Evolutionary conservation across 2,113 vertebrate species (phyloP), one percentile per base, ranked within the genome.

Genomic region (Zosterops japonicus): DNA sequence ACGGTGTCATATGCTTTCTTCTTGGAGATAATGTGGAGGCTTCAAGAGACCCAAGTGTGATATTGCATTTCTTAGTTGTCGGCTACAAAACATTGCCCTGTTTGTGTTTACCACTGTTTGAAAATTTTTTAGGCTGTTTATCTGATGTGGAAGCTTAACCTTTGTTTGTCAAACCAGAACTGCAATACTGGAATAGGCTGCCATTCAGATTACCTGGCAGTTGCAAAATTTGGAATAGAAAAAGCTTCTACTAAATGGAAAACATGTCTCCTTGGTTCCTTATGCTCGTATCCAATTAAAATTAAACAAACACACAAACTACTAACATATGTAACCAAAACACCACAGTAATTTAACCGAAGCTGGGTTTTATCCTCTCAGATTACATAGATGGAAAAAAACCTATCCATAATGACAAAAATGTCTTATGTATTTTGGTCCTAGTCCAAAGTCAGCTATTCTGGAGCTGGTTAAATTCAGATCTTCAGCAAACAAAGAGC

Each of bases 261-360:
- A 81, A 80, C 12, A 35, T 27, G 17, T 11, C 76, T 89, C 11
- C 19, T 42, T 78, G 6, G 11, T 89, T 90, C 10, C 24, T 52
- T 87, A 17, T 67, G 46, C 74, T 83, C 11, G 4, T 77, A 50
- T 35, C 16, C 29, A 92, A 71, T 83, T 83, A 89, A 92, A 92
- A 88, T 88, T 87, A 89, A 84, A 46, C 68, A 89, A 89, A 87
- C 35, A 59, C n/a, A 52, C 39, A 78, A 91, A 75, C n/a, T 75
- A 67, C 41, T 91, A 71, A 59, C 57, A 55, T 31, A 41, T 64
- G 61, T 89, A 68, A 63, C 41, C 63, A 89, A 68, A 91, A 78
- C 27, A 82, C 29, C 29, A 24, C n/a, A 29, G 29, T 87, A 60
- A 77, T 90, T 91, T 76, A 69, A 79, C 46, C 63, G 29, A 22